These are phyloP conservation scores for Diadema setosum DNA, from an alignment of 35 echinoderm and acorn worm genomes.

Conservation along the genomic window DNA sequence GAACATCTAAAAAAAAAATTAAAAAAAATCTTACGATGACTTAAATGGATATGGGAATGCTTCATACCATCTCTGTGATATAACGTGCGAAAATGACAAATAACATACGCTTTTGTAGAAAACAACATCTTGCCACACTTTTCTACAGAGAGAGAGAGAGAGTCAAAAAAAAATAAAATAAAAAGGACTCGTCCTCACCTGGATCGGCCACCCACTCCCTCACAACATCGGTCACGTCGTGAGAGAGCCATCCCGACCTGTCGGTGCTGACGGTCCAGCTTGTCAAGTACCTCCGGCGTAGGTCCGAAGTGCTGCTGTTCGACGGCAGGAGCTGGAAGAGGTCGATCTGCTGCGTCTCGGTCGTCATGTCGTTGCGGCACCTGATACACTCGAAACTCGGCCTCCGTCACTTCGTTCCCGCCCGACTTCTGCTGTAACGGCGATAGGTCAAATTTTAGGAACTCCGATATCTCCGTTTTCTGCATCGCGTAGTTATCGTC, in stretches of 20 bases:
- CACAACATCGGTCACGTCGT: slow-evolving; percentile 69
- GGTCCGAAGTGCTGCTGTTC: not conserved
- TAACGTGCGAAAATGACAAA: too few relatives aligned
- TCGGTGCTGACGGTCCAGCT: slow-evolving; percentile 42
- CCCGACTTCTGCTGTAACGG: not conserved
- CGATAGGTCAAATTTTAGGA: slow-evolving; percentile 61
- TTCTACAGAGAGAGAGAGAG: too few relatives aligned
- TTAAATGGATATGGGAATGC: too few relatives aligned
- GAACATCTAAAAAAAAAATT: too few relatives aligned
- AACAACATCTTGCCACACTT: too few relatives aligned
- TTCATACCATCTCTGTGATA: too few relatives aligned
- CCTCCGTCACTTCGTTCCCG: slow-evolving; percentile 51
- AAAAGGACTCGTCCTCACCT: slow-evolving; percentile 36
- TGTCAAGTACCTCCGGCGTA: slow-evolving; percentile 21
- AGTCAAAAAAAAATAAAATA: too few relatives aligned
- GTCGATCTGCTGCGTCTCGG: slow-evolving; percentile 39
- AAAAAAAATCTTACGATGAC: too few relatives aligned
- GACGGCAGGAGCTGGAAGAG: slow-evolving; percentile 55
- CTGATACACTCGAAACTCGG: slow-evolving; percentile 55
- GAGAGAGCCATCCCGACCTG: slow-evolving; percentile 23
- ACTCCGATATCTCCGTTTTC: slow-evolving; percentile 13
- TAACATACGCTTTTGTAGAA: too few relatives aligned
- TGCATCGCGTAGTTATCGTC: not conserved
- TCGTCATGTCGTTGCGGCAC: slow-evolving; percentile 26
- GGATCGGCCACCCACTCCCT: slow-evolving; percentile 47